Base-by-base conservation (phyloP, 1,140 invertebrate genomes). In the Battus philenor region DNA sequence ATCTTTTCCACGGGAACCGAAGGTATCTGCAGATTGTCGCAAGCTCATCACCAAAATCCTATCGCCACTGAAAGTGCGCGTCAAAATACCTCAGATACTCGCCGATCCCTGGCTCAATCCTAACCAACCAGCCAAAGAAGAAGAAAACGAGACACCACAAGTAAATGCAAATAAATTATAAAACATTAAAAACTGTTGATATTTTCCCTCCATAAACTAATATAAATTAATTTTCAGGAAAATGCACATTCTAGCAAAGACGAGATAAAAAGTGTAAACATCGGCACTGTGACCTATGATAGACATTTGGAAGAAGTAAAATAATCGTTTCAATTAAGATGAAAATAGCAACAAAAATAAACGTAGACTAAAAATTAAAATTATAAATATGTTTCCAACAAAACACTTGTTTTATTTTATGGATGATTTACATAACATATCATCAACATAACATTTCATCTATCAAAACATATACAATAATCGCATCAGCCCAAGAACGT, bases 1-100 rank as follows among this genome's bases (percentile, higher is more conserved):
- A 2, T 87, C 86, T 0, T 94, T 93, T 62, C 92, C 92, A 0
- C 88, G 89, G 51, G 87, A 90, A 13, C 91, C 92, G 2, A 86
- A 87, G 58, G 89, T 91, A 0, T 90, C 91, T 0, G 63, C 75
- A 2, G 81, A 88, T 31, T 93, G 92, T 72, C 91, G 90, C 33
- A 87, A 89, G 5, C 73, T 94, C 13, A 93, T 94, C 15, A 87
- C 86, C 43, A 90, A 90, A 55, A 91, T 94, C 48, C 68, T 94
- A 26, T 88, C 91, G 2, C 91, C 93, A 0, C 75, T 91, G 27
- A 89, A 90, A 49, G 65, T 86, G 7, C 84, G 93, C 10, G 85
- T 90, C 6, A 86, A 78, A 41, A 88, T 93, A 33, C 69, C 81
- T 6, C 88, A 88, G 32, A 92, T 94, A 43, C 88, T 89, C 47